Evolutionary conservation across 1,140 invertebrate genomes (phyloP).

Genomic region (Zaprionus ornatus): DNA sequence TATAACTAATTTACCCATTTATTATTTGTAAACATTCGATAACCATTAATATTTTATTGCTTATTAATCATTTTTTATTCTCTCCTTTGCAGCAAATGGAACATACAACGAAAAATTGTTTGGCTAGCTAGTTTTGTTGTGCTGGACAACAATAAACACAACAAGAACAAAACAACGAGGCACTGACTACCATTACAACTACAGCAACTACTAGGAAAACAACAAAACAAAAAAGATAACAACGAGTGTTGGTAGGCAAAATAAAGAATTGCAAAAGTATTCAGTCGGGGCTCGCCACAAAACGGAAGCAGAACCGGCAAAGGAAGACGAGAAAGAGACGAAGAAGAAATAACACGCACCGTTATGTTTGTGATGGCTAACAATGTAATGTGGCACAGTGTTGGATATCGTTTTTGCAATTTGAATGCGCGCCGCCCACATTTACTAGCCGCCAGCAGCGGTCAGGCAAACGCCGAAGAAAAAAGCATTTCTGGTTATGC

Average conservation of each 20-base stretch:
- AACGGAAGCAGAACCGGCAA: conserved; percentile 24
- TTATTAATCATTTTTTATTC: conserved; percentile 32
- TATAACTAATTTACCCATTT: neutral
- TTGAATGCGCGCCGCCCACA: conserved; percentile 65
- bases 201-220: neutral
- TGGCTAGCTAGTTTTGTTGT: conserved; percentile 46
- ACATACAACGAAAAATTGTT: conserved; percentile 59
- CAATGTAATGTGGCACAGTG: conserved; percentile 83
- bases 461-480: conserved; percentile 59
- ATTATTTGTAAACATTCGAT: neutral
- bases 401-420: conserved; percentile 76
- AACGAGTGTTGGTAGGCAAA: conserved; percentile 17
- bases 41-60: neutral
- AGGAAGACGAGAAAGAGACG: conserved; percentile 25
- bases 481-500: conserved; percentile 73
- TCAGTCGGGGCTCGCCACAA: conserved; percentile 14
- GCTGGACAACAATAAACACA: conserved; percentile 39
- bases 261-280: conserved; percentile 13
- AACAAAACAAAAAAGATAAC: conserved; percentile 21
- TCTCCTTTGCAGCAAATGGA: conserved; percentile 47
- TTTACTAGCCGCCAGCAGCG: conserved; percentile 59
- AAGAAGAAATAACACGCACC: conserved; percentile 44
- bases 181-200: conserved; percentile 27
- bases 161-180: conserved; percentile 23
- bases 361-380: conserved; percentile 84